Percentiles rank a stretch among this genome's conserved stretches.
phyloP scores from a whole-genome alignment of 2,888 invertebrate species.

The Yponomeuta evonymella region DNA sequence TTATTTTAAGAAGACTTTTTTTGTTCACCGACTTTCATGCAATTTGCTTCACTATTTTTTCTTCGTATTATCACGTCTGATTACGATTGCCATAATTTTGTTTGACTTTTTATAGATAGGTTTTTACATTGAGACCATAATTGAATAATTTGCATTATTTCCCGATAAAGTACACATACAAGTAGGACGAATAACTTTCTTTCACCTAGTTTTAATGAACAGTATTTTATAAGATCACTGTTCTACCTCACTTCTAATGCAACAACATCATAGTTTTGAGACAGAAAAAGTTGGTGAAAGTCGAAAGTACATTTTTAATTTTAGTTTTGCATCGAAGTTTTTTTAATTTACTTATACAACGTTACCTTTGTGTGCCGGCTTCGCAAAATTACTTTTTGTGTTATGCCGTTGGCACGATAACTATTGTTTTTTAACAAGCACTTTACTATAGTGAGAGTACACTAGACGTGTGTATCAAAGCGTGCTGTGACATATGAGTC shows the following conservation, averaged over 20 bases:
- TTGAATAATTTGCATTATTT: neutral
- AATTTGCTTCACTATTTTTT: conserved; percentile 21
- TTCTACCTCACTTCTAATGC: neutral
- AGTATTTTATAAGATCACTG: neutral
- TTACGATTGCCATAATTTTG: conserved; percentile 20
- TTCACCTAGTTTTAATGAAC: neutral
- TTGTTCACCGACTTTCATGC: conserved; percentile 24
- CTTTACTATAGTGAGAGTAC: conserved; percentile 36
- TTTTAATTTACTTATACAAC: conserved; percentile 24
- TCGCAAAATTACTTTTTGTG: conserved; percentile 28
- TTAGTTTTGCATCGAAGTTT: neutral
- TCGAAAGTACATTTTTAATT: neutral
- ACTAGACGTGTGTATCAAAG: conserved; percentile 46
- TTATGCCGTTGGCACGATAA: conserved; percentile 37
- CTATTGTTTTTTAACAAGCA: conserved; percentile 18
- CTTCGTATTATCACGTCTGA: neutral
- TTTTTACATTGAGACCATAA: neutral
- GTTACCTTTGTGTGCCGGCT: conserved; percentile 42
- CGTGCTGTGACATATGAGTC: conserved; percentile 73
- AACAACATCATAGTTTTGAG: neutral
- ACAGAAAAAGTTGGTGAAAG: neutral
- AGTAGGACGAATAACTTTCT: neutral
- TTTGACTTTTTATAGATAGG: conserved; percentile 20
- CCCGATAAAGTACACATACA: neutral
- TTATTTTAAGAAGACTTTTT: too few species aligned